Evolutionary conservation across 2,797 vertebrate species (phyloP), one percentile per base, ranked within the genome.

Genomic region (Peromyscus aztecus): DNA sequence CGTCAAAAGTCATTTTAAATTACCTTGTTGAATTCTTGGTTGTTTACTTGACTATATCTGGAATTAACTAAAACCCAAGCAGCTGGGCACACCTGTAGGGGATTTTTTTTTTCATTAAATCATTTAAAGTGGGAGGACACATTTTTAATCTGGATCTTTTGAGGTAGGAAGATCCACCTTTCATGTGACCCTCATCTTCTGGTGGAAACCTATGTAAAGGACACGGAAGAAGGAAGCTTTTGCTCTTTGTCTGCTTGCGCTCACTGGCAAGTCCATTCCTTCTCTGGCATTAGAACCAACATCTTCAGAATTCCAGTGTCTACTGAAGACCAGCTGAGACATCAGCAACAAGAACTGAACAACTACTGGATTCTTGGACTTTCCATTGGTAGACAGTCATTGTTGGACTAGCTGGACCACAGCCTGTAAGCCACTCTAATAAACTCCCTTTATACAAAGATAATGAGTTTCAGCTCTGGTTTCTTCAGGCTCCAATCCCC

Each of bases 401-500:
- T 52, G 63, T n/a, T 84, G 27, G 3, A 24, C 19, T 85, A 67
- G 61, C 19, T 67, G 83, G 83, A 52, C 43, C 65, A 46, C 12
- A 16, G 83, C 19, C 43, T 85, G 40, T 65, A 34, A 84, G 9
- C 21, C 17, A 67, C 23, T 46, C 40, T 46, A 24, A n/a, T n/a
- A 67, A 85, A 67, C 49, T 29, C 19, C 61, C 31, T 16, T 14
- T 8, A 8, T 24, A 49, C 11, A 11, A 37, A 63, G 27, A 85
- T 84, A 89, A 82, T 82, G 71, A 86, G 63, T 90, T 83, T 94
- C 65, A 88, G 63, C 90, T 94, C 43, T 77, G 57, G 55, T 69
- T 95, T 95, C 75, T 90, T 52, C 23, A 71, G 40, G 13, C 21
- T 49, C 83, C 16, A 84, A 8, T 75, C 29, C n/a, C 2, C 67